Base-by-base conservation (phyloP, 53 echinoderm and acorn worm genomes). In the Paracentrotus lividus region DNA sequence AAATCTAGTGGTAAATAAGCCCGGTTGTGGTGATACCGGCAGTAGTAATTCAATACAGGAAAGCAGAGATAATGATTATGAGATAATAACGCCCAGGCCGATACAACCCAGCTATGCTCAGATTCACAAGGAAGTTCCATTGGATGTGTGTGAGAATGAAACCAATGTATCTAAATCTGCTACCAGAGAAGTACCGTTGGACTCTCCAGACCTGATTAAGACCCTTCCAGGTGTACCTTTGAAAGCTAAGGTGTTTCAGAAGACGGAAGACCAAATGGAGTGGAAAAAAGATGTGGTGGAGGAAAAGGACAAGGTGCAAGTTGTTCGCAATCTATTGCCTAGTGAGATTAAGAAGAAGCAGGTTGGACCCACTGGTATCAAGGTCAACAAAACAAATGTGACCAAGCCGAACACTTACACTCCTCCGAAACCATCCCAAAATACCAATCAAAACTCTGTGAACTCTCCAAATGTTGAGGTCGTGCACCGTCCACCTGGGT, bases 341-440 rank as follows among this genome's bases (percentile, higher is more conserved):
- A 91, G 91, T 53, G 91, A 91, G 44, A 91, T 91, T 21, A 91
- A 91, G 53, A 91, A 91, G 53, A 49, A 91, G 91, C 91, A 91
- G 75, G 15, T 53, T 8, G 89, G 89, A 89, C 14, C 87, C 14
- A 87, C 55, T 21, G 66, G 89, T 1, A 27, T 90, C 26, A 90
- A 72, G 52, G 89, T 40, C 8, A 51, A 31, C 53, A 90, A 75
- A 49, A 31, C 90, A 2, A 67, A 72, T 34, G 32, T 86, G 34
- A 47, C 18, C 33, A 86, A 86, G 56, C 86, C 56, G 1, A 56
- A 56, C 21, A 31, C 56, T 56, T 34, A 33, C 8, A 16, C 33
- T 26, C 55, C 86, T 52, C 86, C 57, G 2, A 52, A 38, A 36
- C 33, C 56, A 23, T 4, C 56, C 56, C 86, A 15, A 4, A 52